A percentile compares a stretch with the other conserved stretches of the same genome.
phyloP scores from a whole-genome alignment of 37 sponge, comb jelly and placozoan genomes.

The Chondrosia reniformis region DNA sequence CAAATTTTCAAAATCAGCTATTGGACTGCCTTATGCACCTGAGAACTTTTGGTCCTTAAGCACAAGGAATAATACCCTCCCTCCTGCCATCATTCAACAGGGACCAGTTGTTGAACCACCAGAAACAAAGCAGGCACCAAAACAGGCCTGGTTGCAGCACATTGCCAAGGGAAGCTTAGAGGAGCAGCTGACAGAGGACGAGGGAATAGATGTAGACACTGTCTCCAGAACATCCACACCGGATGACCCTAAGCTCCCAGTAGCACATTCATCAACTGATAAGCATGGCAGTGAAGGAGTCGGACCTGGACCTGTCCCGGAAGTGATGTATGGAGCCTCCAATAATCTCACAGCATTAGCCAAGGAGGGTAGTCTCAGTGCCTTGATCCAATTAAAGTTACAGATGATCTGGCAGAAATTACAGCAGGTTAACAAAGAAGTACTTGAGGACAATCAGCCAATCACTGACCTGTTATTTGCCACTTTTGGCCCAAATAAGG shows the following conservation, averaged over 20 bases:
- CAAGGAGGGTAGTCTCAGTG: slow-evolving; percentile 1
- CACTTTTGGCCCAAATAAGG: not conserved
- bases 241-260: not conserved
- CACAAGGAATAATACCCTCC: not conserved
- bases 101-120: not conserved
- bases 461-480: slow-evolving; percentile 14
- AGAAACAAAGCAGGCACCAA: not conserved
- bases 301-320: not conserved
- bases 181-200: slow-evolving; percentile 7
- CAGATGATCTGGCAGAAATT: not conserved
- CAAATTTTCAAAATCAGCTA: slow-evolving; percentile 1
- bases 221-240: slow-evolving; percentile 5
- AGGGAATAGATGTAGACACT: slow-evolving; percentile 16
- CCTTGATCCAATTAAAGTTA: not conserved
- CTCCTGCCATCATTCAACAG: not conserved
- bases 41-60: slow-evolving; percentile 1
- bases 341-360: not conserved
- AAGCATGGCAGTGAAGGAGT: not conserved
- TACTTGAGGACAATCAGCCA: not conserved
- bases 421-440: too few relatives aligned
- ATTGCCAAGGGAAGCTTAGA: not conserved
- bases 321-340: not conserved
- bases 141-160: not conserved
- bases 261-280: not conserved
- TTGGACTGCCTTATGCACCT: slow-evolving; percentile 56